Conservation (phyloP, 2,888 invertebrate genomes). For the Seira sanloemensis region DNA sequence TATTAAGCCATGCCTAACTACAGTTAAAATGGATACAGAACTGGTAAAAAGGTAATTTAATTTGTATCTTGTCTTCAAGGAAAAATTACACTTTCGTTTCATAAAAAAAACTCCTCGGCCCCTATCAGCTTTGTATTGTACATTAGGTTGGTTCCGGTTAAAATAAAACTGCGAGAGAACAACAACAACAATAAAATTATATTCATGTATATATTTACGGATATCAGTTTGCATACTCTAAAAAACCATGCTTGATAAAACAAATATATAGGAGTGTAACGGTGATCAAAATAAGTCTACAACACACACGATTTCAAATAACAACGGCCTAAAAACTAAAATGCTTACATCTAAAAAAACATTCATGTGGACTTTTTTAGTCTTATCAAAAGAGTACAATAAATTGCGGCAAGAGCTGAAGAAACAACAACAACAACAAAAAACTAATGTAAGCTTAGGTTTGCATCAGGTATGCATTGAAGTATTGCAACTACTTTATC, state of each 20-base stretch:
- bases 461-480: constrained; percentile 16
- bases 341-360: not conserved
- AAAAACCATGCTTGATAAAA: not conserved
- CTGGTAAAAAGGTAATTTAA: constrained; percentile 8
- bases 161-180: not conserved
- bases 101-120: not conserved
- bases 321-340: not conserved
- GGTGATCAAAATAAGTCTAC: not conserved
- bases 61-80: not conserved
- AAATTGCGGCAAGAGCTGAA: not conserved
- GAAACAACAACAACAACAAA: not conserved
- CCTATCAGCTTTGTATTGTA: not conserved
- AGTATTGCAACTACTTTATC: constrained; percentile 13
- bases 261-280: not conserved
- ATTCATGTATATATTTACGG: not conserved
- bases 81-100: not conserved
- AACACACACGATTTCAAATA: not conserved
- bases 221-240: too few relatives aligned
- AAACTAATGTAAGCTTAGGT: not conserved
- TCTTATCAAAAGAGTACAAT: not conserved
- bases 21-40: not conserved
- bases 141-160: constrained; percentile 16
- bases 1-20: not conserved
- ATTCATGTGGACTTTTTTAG: not conserved
- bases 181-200: not conserved